Conservation (phyloP, 1,140 invertebrate species). For the Ericerus pela region DNA sequence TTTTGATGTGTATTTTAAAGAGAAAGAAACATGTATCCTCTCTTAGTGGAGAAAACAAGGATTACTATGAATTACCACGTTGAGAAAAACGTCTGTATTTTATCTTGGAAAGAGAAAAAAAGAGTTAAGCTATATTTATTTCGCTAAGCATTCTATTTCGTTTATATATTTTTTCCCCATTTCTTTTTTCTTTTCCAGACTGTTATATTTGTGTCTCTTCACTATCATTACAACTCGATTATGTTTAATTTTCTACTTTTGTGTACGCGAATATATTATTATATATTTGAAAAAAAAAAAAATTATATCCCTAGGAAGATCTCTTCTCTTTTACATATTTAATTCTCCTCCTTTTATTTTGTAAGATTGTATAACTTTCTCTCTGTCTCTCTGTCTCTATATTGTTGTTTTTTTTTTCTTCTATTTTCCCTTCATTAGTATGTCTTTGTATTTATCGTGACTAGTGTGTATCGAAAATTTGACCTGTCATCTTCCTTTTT, state of each 20-base stretch:
- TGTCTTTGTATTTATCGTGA: neutral
- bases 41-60: neutral
- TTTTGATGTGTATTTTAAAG: neutral
- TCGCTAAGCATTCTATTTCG: neutral
- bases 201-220: neutral
- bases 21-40: neutral
- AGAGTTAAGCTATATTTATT: neutral
- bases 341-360: neutral
- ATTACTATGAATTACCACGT: constrained; percentile 6
- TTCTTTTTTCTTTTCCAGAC: neutral
- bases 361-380: neutral
- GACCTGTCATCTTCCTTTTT: neutral
- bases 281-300: neutral
- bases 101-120: no score
- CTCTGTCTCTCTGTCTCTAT: neutral
- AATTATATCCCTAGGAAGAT: constrained; percentile 1
- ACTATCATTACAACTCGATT: neutral
- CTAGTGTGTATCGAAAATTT: neutral
- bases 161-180: no score
- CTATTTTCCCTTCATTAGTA: neutral
- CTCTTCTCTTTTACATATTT: neutral
- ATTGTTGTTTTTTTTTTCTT: neutral
- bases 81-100: no score
- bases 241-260: constrained; percentile 5
- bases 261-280: neutral